phyloP scores from a whole-genome alignment of 2,797 vertebrate species.

The Chrysocyon brachyurus region DNA sequence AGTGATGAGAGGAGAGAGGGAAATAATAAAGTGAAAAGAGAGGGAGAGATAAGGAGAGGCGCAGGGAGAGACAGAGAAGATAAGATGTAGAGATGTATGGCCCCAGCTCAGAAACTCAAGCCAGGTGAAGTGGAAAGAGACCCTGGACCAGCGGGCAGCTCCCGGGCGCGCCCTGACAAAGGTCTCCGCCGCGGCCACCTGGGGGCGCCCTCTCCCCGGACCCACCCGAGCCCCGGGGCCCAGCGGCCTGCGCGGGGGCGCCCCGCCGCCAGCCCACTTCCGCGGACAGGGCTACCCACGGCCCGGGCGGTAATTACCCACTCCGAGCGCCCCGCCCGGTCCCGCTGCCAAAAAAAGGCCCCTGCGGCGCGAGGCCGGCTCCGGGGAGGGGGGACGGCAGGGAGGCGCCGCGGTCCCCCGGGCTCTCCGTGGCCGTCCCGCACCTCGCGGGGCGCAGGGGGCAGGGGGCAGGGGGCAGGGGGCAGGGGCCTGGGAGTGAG shows the following conservation, averaged over 20 bases:
- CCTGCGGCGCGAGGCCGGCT: neutral
- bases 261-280: neutral
- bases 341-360: conserved; percentile 12
- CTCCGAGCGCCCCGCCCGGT: neutral
- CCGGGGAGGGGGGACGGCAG: neutral
- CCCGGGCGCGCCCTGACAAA: neutral
- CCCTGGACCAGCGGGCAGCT: neutral
- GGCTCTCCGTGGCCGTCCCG: neutral
- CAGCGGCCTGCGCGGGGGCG: no score
- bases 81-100: conserved; percentile 33
- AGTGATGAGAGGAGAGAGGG: neutral
- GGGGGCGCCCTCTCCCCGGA: neutral
- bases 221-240: accelerated
- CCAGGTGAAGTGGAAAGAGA: conserved; percentile 31
- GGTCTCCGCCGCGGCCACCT: neutral
- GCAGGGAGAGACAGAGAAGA: conserved; percentile 25
- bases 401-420: neutral
- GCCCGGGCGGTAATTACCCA: conserved; percentile 22
- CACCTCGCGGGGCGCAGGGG: neutral
- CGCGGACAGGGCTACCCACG: neutral
- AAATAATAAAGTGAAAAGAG: conserved; percentile 37
- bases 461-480: neutral
- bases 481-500: neutral
- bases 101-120: neutral
- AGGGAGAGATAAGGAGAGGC: conserved; percentile 48